Evolutionary conservation across 35 echinoderm and acorn worm genomes (phyloP).

Genomic region (Anneissia japonica): DNA sequence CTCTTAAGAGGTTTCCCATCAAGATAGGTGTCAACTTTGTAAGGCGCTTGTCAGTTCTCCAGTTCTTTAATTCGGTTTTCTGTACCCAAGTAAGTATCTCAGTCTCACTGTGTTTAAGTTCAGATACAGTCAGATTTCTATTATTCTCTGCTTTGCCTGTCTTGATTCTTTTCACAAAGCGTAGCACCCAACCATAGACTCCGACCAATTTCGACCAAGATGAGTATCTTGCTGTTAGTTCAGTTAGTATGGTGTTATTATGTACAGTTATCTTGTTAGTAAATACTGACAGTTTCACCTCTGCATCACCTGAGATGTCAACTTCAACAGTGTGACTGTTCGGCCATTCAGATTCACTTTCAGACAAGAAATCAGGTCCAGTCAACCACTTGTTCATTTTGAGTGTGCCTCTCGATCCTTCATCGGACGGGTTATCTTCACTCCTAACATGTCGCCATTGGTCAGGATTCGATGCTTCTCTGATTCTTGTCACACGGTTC

Average conservation of each 20-base stretch:
- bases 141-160: too few species aligned
- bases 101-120: too few species aligned
- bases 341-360: background rate
- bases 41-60: too few species aligned
- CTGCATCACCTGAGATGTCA: background rate
- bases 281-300: background rate
- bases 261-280: background rate
- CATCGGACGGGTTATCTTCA: constrained; percentile 33
- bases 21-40: too few species aligned
- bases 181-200: constrained; percentile 13
- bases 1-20: too few species aligned
- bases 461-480: background rate
- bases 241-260: background rate
- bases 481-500: constrained; percentile 16
- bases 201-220: background rate
- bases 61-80: too few species aligned
- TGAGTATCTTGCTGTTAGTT: background rate
- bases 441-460: constrained; percentile 31
- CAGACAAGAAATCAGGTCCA: constrained; percentile 3
- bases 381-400: constrained; percentile 2
- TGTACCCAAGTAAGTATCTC: too few species aligned
- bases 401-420: constrained; percentile 20
- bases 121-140: too few species aligned
- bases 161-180: background rate
- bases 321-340: background rate